Base-by-base conservation (phyloP, 2,888 invertebrate species). In the Leptura quadrifasciata region DNA sequence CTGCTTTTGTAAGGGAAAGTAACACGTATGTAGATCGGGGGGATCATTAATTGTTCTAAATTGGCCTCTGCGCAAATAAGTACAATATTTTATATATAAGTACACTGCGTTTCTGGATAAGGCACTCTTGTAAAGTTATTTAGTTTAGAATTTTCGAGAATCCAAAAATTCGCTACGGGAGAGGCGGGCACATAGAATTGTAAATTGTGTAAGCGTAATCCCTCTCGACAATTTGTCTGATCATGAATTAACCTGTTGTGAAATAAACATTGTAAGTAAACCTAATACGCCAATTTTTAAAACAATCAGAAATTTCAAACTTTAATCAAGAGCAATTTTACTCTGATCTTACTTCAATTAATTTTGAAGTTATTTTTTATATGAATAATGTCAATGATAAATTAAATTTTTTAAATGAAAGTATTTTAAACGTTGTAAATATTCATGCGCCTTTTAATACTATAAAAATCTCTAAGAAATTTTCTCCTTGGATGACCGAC, bases 301-400 rank as follows among this genome's bases (percentile, higher is more conserved):
- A 47, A 18, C 31, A 35, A 69, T 69, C 3, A 24, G 69, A 18
- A 39, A 55, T 10, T 57, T 69, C 17, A 20, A 35, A 35, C 17
- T 69, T 57, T 58, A 39, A 57, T 55, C 31, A 68, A 31, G 55
- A 57, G 8, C 57, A 18, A 20, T 58, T 69, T 58, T 69, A 69
- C 35, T 9, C 4, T 39, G 69, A 58, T 18, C 27, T 69, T 10
- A 18, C 10, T 31, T 27, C 20, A 35, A 69, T 57, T 18, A 17
- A 21, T 8, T 58, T 69, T 31, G 12, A 57, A 10, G 4, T 20
- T 17, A 69, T 69, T n/a, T 69, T 10, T 39, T 17, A 35, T 35
- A 18, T 69, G 31, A 55, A 55, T 39, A 15, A 57, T 17, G 20
- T 58, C 2, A 31, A 69, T 58, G 69, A 58, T 10, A 69, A 35